phyloP scores from a whole-genome alignment of 2,888 invertebrate species.

The Agrochola lota region DNA sequence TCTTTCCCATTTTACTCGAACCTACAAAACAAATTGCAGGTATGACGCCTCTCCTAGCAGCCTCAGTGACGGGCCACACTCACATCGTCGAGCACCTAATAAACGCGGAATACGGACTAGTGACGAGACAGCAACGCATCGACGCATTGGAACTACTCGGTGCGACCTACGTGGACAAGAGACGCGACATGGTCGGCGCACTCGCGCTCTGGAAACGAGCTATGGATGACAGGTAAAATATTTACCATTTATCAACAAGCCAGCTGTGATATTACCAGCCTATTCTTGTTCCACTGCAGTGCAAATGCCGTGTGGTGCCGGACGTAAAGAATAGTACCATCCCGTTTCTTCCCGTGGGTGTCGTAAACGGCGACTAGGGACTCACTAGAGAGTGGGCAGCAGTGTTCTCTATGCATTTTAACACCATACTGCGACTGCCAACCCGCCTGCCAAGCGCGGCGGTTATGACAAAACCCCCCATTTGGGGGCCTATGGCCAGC shows the following conservation, averaged over 20 bases:
- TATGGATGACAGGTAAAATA: slow-evolving; percentile 94
- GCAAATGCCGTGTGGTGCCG: no score
- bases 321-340: no score
- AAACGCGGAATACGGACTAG: slow-evolving; percentile 93
- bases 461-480: no score
- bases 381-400: no score
- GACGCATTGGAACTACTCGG: slow-evolving; percentile 97
- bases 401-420: no score
- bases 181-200: slow-evolving; percentile 97
- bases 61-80: slow-evolving; percentile 97
- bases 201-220: slow-evolving; percentile 97
- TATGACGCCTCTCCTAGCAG: slow-evolving; percentile 98
- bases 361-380: no score
- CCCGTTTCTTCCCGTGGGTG: no score
- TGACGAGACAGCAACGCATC: slow-evolving; percentile 94
- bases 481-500: no score
- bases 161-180: slow-evolving; percentile 99
- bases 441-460: no score
- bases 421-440: no score
- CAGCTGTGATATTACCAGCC: neutral
- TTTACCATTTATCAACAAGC: neutral
- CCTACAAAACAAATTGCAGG: slow-evolving; percentile 83
- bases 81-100: slow-evolving; percentile 98
- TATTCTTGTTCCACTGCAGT: neutral
- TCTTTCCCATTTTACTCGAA: no score